These are phyloP conservation scores for Clarias platycephalus DNA, from an alignment of 2,797 vertebrate species.

Conservation along the genomic window DNA sequence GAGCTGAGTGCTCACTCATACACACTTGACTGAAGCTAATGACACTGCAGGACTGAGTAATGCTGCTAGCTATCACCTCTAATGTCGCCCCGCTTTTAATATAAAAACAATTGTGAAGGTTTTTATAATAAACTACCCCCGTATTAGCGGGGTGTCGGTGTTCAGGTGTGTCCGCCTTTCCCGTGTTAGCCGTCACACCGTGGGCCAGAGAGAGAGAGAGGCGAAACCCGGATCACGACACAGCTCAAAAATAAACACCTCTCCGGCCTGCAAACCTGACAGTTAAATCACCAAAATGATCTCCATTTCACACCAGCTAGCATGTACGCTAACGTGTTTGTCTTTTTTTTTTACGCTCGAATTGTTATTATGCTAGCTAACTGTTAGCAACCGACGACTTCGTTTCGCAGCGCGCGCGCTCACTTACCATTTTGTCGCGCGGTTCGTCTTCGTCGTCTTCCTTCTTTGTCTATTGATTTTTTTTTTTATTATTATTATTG, in stretches of 20 bases:
- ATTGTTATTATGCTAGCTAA: constrained; percentile 14
- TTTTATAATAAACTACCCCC: neutral
- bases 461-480: no score
- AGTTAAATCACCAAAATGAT: neutral
- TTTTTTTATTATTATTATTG: neutral
- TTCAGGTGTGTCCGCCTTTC: neutral
- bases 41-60: neutral
- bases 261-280: neutral
- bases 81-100: no score
- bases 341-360: neutral
- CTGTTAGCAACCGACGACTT: constrained; percentile 15
- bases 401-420: neutral
- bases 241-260: neutral
- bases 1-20: neutral
- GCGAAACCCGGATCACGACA: constrained; percentile 44
- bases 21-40: neutral
- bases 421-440: constrained; percentile 60
- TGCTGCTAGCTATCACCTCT: neutral
- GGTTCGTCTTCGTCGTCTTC: constrained; percentile 30
- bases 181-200: constrained; percentile 22
- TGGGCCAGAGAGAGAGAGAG: constrained; percentile 49
- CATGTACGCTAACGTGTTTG: neutral
- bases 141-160: neutral
- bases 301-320: neutral
- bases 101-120: no score